Percentiles rank a stretch among this genome's conserved stretches.
phyloP scores from a whole-genome alignment of 2,113 vertebrate species.

The Siniperca chuatsi region DNA sequence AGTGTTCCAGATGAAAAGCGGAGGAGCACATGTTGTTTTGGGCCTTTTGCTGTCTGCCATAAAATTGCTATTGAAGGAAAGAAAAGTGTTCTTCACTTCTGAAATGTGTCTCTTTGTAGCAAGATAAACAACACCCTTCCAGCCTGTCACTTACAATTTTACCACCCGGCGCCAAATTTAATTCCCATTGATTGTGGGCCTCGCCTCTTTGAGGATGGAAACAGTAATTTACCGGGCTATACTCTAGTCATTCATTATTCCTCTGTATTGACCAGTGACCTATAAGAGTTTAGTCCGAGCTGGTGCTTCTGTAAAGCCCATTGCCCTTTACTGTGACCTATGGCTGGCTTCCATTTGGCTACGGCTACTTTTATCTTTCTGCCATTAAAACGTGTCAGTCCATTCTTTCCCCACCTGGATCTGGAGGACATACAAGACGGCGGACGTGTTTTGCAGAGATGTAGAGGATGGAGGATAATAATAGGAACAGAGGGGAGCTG shows the following conservation, averaged over 20 bases:
- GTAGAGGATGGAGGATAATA: constrained; percentile 35
- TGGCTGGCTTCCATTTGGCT: constrained; percentile 53
- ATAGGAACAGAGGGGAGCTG: constrained; percentile 38
- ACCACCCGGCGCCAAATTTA: constrained; percentile 28
- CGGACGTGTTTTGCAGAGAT: constrained; percentile 14
- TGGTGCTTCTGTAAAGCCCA: constrained; percentile 33
- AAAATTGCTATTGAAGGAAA: not conserved
- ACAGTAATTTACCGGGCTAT: constrained; percentile 29
- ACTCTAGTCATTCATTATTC: constrained; percentile 69
- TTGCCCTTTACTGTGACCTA: constrained; percentile 74
- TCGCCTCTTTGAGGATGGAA: constrained; percentile 44
- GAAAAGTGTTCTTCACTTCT: not conserved
- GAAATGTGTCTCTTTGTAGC: not conserved
- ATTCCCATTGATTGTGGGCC: constrained; percentile 36
- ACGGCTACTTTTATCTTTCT: constrained; percentile 59
- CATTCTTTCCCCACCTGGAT: constrained; percentile 1
- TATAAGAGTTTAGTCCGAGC: constrained; percentile 51
- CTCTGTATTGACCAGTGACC: constrained; percentile 71
- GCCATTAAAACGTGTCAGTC: constrained; percentile 50
- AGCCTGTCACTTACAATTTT: constrained; percentile 22
- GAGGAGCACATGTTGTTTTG: not conserved
- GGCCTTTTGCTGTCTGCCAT: not conserved
- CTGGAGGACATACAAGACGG: constrained; percentile 11
- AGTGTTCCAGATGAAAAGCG: not conserved
- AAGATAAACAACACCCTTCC: constrained; percentile 4